phyloP scores from a whole-genome alignment of 2,113 vertebrate genomes.

The Tachycineta bicolor region DNA sequence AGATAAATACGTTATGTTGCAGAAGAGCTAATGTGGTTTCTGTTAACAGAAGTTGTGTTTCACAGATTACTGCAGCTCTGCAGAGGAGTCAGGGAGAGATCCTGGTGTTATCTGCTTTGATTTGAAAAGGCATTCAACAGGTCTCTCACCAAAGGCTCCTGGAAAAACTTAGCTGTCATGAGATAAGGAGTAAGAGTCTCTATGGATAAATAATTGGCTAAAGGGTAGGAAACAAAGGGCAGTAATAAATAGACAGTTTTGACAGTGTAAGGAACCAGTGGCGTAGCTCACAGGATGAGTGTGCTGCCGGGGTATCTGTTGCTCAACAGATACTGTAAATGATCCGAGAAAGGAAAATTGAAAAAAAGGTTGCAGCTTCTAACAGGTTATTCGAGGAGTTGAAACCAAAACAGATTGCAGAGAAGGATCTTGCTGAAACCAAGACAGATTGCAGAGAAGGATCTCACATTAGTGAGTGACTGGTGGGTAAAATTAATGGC shows the following conservation, averaged over 20 bases:
- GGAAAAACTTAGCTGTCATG: slow-evolving; percentile 39
- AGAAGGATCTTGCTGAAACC: neutral
- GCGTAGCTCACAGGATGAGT: neutral
- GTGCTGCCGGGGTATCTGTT: neutral
- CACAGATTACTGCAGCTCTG: neutral
- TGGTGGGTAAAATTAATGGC: neutral
- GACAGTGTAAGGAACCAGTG: slow-evolving; percentile 12
- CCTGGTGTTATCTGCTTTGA: neutral
- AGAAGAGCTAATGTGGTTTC: slow-evolving; percentile 11
- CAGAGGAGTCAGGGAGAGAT: neutral
- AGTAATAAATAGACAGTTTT: slow-evolving; percentile 17
- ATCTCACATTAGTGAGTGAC: neutral
- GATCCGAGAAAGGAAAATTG: neutral
- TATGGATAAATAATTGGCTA: slow-evolving; percentile 35
- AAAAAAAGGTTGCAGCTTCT: neutral
- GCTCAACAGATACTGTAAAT: neutral
- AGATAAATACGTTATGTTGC: neutral
- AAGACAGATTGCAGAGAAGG: neutral
- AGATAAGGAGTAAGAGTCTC: slow-evolving; percentile 3
- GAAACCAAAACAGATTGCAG: neutral
- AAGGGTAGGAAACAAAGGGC: slow-evolving; percentile 45
- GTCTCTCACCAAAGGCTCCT: neutral
- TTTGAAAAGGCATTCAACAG: slow-evolving; percentile 48
- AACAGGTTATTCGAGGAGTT: neutral
- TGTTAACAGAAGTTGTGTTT: slow-evolving; percentile 13